phyloP scores from a whole-genome alignment of 2,797 vertebrate species.

The Falco columbarius region DNA sequence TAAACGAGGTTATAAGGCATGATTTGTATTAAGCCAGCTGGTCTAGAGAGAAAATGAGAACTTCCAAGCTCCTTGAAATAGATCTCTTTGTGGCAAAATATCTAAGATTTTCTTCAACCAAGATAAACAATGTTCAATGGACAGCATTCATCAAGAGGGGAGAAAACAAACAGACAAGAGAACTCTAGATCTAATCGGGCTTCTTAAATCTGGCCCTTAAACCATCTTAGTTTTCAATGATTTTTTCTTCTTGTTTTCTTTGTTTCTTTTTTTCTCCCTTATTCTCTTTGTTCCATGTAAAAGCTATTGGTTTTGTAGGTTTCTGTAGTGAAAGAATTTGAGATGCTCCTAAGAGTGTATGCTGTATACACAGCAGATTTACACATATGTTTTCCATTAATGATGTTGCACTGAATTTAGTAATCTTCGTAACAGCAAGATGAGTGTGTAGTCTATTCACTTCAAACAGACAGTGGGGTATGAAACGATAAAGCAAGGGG shows the following conservation, averaged over 20 bases:
- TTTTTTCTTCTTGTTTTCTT: not conserved
- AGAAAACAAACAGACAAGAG: not conserved
- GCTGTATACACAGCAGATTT: not conserved
- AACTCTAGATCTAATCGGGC: not conserved
- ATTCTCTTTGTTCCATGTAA: not conserved
- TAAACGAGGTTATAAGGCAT: not conserved
- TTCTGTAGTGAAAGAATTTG: not conserved
- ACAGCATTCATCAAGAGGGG: not conserved
- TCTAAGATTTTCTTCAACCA: not conserved
- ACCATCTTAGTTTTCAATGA: not conserved
- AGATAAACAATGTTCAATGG: not conserved
- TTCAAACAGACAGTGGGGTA: not conserved
- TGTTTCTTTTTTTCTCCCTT: not conserved
- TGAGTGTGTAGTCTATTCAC: not conserved
- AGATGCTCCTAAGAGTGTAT: not conserved
- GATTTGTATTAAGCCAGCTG: not conserved
- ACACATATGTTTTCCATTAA: not conserved
- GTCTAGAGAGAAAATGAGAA: not conserved
- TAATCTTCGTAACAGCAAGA: not conserved
- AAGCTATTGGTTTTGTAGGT: not conserved
- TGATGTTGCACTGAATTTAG: not conserved
- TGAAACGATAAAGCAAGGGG: not conserved
- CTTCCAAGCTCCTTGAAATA: slow-evolving; percentile 6
- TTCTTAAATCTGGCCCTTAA: not conserved
- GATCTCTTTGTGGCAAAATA: not conserved